Evolutionary conservation across 2,888 invertebrate genomes (phyloP), one percentile per base, ranked within the genome.

Genomic region (Noctua pronuba): DNA sequence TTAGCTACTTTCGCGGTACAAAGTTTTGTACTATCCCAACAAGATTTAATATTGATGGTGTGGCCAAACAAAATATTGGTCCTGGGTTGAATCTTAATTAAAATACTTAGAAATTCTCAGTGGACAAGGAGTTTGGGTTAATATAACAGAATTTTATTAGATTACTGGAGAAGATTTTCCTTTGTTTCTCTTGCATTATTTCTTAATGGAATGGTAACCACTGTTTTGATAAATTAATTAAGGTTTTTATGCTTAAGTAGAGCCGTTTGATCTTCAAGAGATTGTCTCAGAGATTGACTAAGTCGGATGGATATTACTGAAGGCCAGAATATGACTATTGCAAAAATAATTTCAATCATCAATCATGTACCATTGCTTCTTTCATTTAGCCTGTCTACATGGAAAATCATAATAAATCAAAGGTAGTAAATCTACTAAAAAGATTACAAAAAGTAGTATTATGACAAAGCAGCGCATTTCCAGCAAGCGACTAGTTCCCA

Each of bases 71-170:
- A 87, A 86, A 83, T 86, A 77, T 88, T 88, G 67, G 65, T 79
- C 75, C 77, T 58, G 71, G 58, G 75, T 68, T 49, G 74, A 55
- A 64, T n/a, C 58, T 86, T 86, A 83, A 86, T 86, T 85, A 81
- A 88, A 86, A 88, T 88, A 77, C 75, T 86, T 87, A 78, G 73
- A 76, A 81, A 81, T 87, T 86, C 83, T 77, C 74, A 76, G 64
- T 67, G 75, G 81, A 75, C 58, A 65, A 71, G 52, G 72, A 73
- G 72, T 73, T 82, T 70, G 62, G 67, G 75, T 78, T 73, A 76
- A 66, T 80, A 46, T 28, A 71, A 64, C 21, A 65, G 13, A 68
- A 70, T 73, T 58, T 64, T 55, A 67, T 87, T 74, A 70, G 71
- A 77, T 69, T 69, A 49, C 62, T 64, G 52, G n/a, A 35, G 35